Base-by-base conservation (phyloP, 2,888 invertebrate genomes). In the Drosophila stalkeri region DNA sequence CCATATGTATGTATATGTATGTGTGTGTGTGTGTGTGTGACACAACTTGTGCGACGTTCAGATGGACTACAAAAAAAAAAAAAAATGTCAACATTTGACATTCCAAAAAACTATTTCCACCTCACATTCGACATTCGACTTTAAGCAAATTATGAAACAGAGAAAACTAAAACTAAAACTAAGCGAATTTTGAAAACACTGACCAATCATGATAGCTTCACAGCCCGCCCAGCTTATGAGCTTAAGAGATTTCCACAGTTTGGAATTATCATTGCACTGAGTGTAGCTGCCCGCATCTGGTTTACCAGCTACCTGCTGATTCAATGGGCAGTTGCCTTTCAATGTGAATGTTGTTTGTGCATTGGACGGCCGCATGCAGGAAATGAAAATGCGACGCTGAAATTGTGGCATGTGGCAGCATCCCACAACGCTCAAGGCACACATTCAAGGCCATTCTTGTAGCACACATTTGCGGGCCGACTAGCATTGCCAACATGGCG, bases 361-460 rank as follows among this genome's bases (percentile, higher is more conserved):
- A 31, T n/a, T 33, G 31, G 27, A 12, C 37, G 4, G 9, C 41
- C 37, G 37, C 23, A 39, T 23, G 8, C 12, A 39, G 43, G 59
- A 56, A 65, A 49, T 70, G n/a, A 46, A 69, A 39, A 61, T 46
- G 69, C 23, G 35, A 12, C 51, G 20, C 51, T 35, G 46, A 31
- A 75, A 54, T 27, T 65, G 64, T 47, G 55, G 55, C 64, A 61
- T 71, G 44, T 52, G 44, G 37, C 47, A 69, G 12, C 62, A 70
- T 56, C 23, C 39, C 18, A 33, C 20, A 3, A 43, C 39, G 12
- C 11, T 6, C 16, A 47, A 27, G 41, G 55, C 55, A 12, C 59
- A 37, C 37, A 43, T 20, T 37, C 71, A 75, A 79, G 67, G 80
- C 39, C 75, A 47, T 51, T 65, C 55, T 23, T 47, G 35, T 51